Evolutionary conservation across 1,140 invertebrate species (phyloP).

Genomic region (Calliphora vicina): DNA sequence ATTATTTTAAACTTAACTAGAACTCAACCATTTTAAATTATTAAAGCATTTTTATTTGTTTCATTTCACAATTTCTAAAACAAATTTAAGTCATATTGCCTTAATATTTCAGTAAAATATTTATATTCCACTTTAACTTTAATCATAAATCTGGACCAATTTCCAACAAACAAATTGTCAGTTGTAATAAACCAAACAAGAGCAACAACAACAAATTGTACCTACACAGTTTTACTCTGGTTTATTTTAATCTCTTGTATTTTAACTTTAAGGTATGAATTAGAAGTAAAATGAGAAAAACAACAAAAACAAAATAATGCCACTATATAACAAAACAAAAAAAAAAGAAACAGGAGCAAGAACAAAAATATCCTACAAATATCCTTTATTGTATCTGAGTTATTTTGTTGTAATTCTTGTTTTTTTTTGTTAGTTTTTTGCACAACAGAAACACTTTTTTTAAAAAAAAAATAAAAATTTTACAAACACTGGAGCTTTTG

Average conservation of each 20-base stretch:
- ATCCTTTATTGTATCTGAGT: background rate
- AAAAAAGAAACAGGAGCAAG: background rate
- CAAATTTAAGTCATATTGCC: too few relatives aligned
- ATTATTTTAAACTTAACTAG: too few relatives aligned
- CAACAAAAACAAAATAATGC: background rate
- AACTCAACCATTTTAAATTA: too few relatives aligned
- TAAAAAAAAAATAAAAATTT: background rate
- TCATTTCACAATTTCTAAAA: too few relatives aligned
- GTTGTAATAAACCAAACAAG: too few relatives aligned
- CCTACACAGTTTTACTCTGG: too few relatives aligned
- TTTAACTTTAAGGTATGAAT: constrained; percentile 4
- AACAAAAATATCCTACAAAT: background rate
- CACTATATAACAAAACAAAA: background rate
- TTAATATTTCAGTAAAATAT: too few relatives aligned
- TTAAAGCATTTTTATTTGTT: too few relatives aligned
- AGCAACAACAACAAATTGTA: too few relatives aligned
- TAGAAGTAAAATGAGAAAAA: background rate
- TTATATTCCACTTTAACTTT: too few relatives aligned
- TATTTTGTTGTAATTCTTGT: constrained; percentile 1
- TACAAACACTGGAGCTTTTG: background rate
- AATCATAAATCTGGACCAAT: too few relatives aligned
- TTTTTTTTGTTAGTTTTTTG: background rate
- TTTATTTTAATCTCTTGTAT: background rate
- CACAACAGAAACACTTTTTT: background rate
- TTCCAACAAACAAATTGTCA: too few relatives aligned